Percentiles rank a stretch among this genome's conserved stretches.
Conservation (phyloP, 1,140 invertebrate species). For the Daktulosphaira vitifoliae region DNA sequence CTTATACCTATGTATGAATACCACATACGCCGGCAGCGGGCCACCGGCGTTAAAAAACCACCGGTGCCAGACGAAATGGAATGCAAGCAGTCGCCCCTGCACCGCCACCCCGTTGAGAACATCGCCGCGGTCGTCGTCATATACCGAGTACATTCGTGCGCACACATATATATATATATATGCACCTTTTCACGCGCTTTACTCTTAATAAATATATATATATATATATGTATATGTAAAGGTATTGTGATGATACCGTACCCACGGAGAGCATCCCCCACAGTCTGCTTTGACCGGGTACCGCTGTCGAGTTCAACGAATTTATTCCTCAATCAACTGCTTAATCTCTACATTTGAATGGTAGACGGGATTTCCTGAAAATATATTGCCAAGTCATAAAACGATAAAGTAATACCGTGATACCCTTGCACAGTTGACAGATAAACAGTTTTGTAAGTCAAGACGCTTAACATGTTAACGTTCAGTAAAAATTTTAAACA, state of each 20-base stretch:
- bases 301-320: neutral
- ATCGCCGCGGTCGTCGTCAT: neutral
- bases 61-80: constrained; percentile 24
- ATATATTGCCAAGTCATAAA: too few species aligned
- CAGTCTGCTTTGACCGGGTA: constrained; percentile 2
- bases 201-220: neutral
- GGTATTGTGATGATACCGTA: neutral
- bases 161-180: neutral
- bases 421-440: too few species aligned
- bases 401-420: too few species aligned
- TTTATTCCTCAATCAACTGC: too few species aligned
- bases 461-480: too few species aligned
- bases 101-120: constrained; percentile 19
- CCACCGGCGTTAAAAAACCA: constrained; percentile 30
- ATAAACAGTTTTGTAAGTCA: too few species aligned
- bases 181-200: constrained; percentile 28
- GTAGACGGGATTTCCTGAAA: too few species aligned
- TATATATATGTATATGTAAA: too few species aligned
- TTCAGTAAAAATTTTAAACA: too few species aligned
- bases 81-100: neutral
- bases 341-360: too few species aligned
- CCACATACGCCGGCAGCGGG: constrained; percentile 2
- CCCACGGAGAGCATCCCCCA: neutral
- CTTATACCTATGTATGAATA: neutral
- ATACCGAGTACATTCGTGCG: neutral